Percentiles rank a stretch among this genome's conserved stretches.
Conservation (phyloP, 2,888 invertebrate genomes). For the Atethmia centrago region DNA sequence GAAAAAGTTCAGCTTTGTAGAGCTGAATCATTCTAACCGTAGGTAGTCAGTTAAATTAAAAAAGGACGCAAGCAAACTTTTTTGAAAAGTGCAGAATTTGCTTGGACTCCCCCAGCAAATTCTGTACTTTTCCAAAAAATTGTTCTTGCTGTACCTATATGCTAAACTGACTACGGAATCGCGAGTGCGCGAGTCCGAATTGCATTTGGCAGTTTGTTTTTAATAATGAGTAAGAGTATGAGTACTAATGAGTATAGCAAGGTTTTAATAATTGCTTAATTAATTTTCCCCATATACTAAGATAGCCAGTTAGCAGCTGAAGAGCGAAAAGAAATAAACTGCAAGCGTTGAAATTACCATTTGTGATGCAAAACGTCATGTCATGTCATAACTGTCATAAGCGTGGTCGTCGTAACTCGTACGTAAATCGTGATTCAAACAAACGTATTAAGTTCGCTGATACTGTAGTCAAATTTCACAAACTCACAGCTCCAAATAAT, state of each 20-base stretch:
- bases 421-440: slow-evolving; percentile 22
- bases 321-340: slow-evolving; percentile 2
- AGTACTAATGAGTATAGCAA: background rate
- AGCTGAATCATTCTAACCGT: background rate
- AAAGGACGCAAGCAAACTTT: background rate
- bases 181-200: no score
- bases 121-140: background rate
- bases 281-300: background rate
- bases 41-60: background rate
- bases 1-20: background rate
- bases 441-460: slow-evolving; percentile 7
- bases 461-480: slow-evolving; percentile 22
- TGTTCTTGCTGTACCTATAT: background rate
- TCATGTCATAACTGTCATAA: slow-evolving; percentile 37
- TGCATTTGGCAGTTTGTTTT: background rate
- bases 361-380: slow-evolving; percentile 27
- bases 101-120: background rate
- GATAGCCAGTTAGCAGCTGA: background rate
- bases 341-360: slow-evolving; percentile 18
- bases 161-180: background rate
- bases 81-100: no score
- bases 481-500: background rate
- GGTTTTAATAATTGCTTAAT: background rate
- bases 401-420: background rate
- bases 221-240: background rate